phyloP scores from a whole-genome alignment of 2,113 vertebrate genomes.

The human (Homo sapiens) region GRCh38 chr5:138168001-138168500 shows the following conservation, averaged over 20 bases:
- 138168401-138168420: constrained; percentile 78
- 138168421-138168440: constrained; percentile 77
- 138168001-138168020: constrained; percentile 91
- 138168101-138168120: constrained; percentile 74
- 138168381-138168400: constrained; percentile 65
- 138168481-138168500: constrained; percentile 96
- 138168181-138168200: constrained; percentile 61
- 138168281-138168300: constrained; percentile 61
- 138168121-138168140: constrained; percentile 68
- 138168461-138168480: constrained; percentile 96
- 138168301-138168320: constrained; percentile 60
- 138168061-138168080: constrained; percentile 88
- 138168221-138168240: constrained; percentile 57
- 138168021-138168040: constrained; percentile 87
- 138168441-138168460: constrained; percentile 85
- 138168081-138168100: constrained; percentile 82
- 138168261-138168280: constrained; percentile 68
- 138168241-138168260: constrained; percentile 59
- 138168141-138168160: constrained; percentile 43
- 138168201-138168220: constrained; percentile 56
- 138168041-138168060: constrained; percentile 85
- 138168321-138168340: background rate
- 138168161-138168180: constrained; percentile 61
- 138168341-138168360: constrained; percentile 67
- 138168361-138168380: constrained; percentile 59